Evolutionary conservation across 2,113 vertebrate genomes (phyloP).

Genomic region (Rhodinocichla rosea): DNA sequence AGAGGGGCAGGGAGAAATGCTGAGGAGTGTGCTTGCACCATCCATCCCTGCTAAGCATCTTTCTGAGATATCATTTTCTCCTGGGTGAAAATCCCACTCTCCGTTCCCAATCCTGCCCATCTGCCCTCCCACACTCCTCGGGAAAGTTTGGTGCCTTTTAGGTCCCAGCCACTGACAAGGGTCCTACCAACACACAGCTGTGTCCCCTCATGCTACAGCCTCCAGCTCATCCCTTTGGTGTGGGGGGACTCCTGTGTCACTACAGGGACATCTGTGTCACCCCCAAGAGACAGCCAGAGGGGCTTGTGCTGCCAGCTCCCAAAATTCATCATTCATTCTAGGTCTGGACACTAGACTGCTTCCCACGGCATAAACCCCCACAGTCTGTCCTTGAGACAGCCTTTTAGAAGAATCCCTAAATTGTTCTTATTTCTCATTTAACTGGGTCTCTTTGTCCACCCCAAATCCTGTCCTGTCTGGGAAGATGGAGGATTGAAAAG

Average conservation of each 20-base stretch:
- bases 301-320: not conserved
- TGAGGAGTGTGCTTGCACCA: rapidly evolving
- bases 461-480: not conserved
- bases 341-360: not conserved
- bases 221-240: not conserved
- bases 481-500: not conserved
- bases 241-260: not conserved
- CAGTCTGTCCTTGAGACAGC: not conserved
- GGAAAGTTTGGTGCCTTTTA: not conserved
- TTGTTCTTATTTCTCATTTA: not conserved
- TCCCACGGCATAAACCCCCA: not conserved
- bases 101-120: not conserved
- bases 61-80: not conserved
- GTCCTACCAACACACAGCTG: not conserved
- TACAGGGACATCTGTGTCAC: not conserved
- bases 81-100: not conserved
- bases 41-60: rapidly evolving
- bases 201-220: not conserved
- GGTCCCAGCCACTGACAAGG: not conserved
- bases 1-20: not conserved
- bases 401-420: not conserved
- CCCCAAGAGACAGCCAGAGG: not conserved
- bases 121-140: not conserved
- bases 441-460: not conserved
- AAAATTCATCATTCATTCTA: not conserved